Conservation (phyloP, 2,113 vertebrate species). For the Cariama cristata region DNA sequence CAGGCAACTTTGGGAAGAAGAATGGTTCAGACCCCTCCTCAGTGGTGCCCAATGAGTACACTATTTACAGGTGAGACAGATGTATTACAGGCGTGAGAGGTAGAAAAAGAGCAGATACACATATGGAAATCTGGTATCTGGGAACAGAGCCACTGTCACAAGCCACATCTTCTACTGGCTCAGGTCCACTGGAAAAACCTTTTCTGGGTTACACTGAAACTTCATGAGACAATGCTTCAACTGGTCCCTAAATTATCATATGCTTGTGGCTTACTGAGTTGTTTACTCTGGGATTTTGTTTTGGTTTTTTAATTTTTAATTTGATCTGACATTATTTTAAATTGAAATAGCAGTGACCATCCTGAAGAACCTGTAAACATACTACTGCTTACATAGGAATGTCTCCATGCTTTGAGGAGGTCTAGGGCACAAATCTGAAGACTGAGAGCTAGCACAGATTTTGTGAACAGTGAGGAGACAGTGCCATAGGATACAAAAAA, state of each 20-base stretch:
- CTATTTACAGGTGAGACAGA: conserved; percentile 86
- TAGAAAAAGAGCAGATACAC: background rate
- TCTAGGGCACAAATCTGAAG: background rate
- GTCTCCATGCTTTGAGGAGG: background rate
- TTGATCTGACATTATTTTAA: background rate
- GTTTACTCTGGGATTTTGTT: background rate
- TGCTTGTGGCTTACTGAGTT: background rate
- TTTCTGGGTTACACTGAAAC: background rate
- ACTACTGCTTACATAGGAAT: background rate
- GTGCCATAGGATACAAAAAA: background rate
- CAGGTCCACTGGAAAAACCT: background rate
- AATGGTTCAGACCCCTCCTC: conserved; percentile 86
- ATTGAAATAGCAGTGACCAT: background rate
- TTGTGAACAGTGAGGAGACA: background rate
- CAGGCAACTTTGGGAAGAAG: conserved; percentile 88
- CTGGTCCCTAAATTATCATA: background rate
- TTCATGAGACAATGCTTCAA: background rate
- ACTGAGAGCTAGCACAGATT: background rate
- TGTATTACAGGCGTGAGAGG: too few species aligned
- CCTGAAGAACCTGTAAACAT: background rate
- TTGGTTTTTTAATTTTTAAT: background rate
- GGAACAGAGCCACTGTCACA: accelerated
- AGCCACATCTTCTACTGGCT: too few species aligned
- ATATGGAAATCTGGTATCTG: background rate
- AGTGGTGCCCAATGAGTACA: conserved; percentile 83